Conservation (phyloP, 2,113 vertebrate species). For the Callithrix jacchus region DNA sequence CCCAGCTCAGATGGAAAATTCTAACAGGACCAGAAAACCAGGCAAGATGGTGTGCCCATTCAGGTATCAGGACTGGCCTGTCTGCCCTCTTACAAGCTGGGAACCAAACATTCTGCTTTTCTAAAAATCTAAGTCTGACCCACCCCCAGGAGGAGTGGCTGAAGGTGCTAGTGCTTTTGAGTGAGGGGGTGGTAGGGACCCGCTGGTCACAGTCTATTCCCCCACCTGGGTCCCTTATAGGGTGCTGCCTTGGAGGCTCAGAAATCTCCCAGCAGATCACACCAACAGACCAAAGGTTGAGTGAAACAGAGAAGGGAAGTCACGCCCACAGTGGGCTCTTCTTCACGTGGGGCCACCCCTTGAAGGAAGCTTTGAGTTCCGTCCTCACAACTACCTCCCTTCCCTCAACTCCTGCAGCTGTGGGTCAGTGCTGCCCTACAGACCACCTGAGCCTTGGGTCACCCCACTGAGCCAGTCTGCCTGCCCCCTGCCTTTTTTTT, state of each 20-base stretch:
- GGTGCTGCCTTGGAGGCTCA: not conserved
- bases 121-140: not conserved
- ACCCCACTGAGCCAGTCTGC: not conserved
- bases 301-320: not conserved
- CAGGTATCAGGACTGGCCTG: not conserved
- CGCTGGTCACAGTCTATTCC: not conserved
- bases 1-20: not conserved
- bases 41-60: not conserved
- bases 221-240: not conserved
- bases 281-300: too few species aligned
- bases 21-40: not conserved
- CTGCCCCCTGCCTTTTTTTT: not conserved
- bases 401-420: not conserved
- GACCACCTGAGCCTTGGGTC: not conserved
- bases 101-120: not conserved
- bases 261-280: not conserved
- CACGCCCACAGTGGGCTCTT: not conserved
- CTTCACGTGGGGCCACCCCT: not conserved
- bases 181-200: not conserved
- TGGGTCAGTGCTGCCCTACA: not conserved
- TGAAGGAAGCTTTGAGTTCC: not conserved
- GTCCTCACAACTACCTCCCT: not conserved
- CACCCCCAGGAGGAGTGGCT: not conserved
- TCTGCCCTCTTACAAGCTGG: not conserved
- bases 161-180: not conserved